Percentiles rank a stretch among this genome's conserved stretches.
These are phyloP conservation scores for Bubo bubo DNA, from an alignment of 2,113 vertebrate genomes.

Conservation along the genomic window DNA sequence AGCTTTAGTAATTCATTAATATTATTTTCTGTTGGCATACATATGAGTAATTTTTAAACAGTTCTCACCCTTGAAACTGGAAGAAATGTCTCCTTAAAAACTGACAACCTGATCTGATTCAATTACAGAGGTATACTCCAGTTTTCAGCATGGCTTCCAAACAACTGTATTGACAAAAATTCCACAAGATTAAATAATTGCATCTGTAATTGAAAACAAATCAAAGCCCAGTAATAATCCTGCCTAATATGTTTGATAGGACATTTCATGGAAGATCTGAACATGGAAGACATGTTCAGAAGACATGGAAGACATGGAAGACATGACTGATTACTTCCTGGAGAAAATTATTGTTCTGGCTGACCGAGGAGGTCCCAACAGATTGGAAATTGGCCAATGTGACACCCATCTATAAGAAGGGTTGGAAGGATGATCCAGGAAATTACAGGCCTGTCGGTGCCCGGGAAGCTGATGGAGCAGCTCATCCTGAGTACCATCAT, in stretches of 20 bases:
- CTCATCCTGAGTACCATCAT: no score
- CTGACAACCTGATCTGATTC: background rate
- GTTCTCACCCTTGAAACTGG: background rate
- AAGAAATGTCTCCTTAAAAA: background rate
- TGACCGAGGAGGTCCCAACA: no score
- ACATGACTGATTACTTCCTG: background rate
- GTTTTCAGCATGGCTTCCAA: background rate
- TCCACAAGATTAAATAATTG: background rate
- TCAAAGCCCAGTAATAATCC: background rate
- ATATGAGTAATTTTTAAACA: background rate
- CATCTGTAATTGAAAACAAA: background rate
- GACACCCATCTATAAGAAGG: no score
- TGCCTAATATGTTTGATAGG: background rate
- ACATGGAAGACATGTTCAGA: background rate
- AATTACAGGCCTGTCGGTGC: no score
- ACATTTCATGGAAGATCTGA: background rate
- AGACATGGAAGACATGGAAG: background rate
- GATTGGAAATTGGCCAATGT: no score
- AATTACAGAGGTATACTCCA: background rate
- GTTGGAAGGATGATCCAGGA: no score
- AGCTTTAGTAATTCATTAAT: background rate
- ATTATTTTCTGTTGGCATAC: background rate
- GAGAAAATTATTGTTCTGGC: background rate
- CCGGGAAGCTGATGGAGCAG: no score
- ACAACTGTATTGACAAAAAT: background rate